Conservation (phyloP, 2,797 vertebrate genomes). For the Phaenicophaeus curvirostris region DNA sequence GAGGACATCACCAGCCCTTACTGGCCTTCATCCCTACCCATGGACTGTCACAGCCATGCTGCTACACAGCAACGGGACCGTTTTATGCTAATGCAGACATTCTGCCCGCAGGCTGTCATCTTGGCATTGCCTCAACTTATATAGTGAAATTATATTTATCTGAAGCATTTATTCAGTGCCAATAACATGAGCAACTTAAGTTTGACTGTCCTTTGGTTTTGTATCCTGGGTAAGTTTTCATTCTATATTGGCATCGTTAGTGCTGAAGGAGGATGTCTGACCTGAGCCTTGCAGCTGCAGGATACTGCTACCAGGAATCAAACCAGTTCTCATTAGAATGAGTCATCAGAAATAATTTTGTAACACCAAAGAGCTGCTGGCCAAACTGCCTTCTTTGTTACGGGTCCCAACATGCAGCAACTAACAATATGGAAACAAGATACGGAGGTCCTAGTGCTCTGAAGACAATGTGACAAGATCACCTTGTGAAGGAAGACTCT, state of each 20-base stretch:
- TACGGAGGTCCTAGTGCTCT: background rate
- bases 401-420: background rate
- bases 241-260: background rate
- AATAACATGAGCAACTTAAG: background rate
- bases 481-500: background rate
- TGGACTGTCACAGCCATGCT: background rate
- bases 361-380: background rate
- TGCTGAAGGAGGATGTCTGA: background rate
- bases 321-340: background rate
- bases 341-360: background rate
- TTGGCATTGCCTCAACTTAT: background rate
- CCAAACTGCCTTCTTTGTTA: background rate
- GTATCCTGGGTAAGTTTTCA: background rate
- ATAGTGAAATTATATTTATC: background rate
- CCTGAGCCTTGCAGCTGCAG: background rate
- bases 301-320: background rate
- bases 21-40: background rate
- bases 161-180: background rate
- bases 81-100: background rate
- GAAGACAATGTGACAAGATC: background rate
- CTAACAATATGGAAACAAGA: background rate
- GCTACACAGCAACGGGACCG: no score
- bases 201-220: background rate
- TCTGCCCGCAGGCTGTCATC: accelerated
- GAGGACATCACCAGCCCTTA: background rate